These are phyloP conservation scores for Dasypolia templi DNA, from an alignment of 2,888 invertebrate species.

Conservation along the genomic window DNA sequence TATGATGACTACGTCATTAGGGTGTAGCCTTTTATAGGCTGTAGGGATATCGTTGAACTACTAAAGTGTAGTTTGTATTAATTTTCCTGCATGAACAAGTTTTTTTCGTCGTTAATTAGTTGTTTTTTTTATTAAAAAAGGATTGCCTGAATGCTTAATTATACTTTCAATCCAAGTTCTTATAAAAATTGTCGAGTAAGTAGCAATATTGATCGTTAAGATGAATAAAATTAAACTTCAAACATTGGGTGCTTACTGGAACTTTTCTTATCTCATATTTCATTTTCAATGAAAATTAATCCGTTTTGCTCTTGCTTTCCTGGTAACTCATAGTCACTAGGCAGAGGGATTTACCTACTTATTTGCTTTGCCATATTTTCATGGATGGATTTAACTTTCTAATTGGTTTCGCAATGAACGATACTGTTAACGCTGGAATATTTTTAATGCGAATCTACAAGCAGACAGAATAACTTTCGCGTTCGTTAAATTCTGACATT, in stretches of 20 bases:
- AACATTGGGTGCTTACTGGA: slow-evolving; percentile 15
- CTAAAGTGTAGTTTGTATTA: not conserved
- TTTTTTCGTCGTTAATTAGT: too few relatives aligned
- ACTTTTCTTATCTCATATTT: slow-evolving; percentile 34
- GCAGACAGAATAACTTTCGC: too few relatives aligned
- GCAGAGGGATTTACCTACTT: slow-evolving; percentile 12
- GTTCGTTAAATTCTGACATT: not conserved
- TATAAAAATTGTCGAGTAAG: not conserved
- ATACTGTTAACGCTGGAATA: not conserved
- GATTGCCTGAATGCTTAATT: slow-evolving; percentile 2
- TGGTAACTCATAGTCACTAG: slow-evolving; percentile 15
- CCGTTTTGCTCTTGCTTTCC: slow-evolving; percentile 14
- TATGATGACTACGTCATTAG: slow-evolving; percentile 40
- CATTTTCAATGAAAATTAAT: slow-evolving; percentile 18
- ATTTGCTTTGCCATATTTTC: not conserved
- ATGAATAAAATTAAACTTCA: slow-evolving; percentile 20
- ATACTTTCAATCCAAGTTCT: not conserved
- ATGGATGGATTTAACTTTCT: not conserved
- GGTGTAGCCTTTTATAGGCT: slow-evolving; percentile 36
- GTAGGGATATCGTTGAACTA: slow-evolving; percentile 19
- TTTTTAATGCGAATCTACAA: not conserved
- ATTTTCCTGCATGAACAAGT: slow-evolving; percentile 4
- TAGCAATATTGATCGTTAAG: slow-evolving; percentile 26
- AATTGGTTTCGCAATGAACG: not conserved
- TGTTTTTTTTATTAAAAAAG: not conserved